phyloP scores from a whole-genome alignment of 2,113 vertebrate species.

The Protobothrops flavoviridis region DNA sequence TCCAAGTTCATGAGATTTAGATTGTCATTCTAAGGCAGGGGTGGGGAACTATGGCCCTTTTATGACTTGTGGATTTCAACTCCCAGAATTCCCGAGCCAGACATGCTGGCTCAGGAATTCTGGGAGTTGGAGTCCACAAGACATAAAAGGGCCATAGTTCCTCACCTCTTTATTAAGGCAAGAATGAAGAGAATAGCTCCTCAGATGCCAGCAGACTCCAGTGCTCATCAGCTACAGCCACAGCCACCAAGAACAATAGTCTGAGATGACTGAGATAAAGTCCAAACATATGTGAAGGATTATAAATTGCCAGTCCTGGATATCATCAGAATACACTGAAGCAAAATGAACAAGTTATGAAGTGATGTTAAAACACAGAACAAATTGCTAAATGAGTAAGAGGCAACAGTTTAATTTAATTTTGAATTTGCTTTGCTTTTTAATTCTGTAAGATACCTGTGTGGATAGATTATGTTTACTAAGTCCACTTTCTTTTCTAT shows the following conservation, averaged over 20 bases:
- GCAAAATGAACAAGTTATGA: background rate
- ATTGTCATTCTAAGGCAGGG: background rate
- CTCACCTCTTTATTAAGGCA: background rate
- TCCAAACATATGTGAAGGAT: background rate
- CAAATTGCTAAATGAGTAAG: background rate
- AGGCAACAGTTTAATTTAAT: background rate
- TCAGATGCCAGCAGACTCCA: background rate
- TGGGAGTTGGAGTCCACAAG: no score
- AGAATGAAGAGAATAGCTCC: background rate
- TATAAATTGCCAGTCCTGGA: background rate
- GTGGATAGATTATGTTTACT: constrained; percentile 91
- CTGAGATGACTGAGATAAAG: background rate
- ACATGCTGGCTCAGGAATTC: no score
- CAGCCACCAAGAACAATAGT: no score
- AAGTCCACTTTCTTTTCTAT: constrained; percentile 91
- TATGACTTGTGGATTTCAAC: no score
- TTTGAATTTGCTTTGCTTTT: background rate
- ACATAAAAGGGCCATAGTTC: no score
- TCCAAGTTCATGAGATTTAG: background rate
- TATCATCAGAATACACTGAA: background rate
- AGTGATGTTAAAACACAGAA: background rate
- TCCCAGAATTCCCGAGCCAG: no score
- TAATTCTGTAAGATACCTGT: constrained; percentile 75
- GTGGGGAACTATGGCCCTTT: no score
- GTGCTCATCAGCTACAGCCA: no score